A percentile compares a stretch with the other conserved stretches of the same genome.
phyloP scores from a whole-genome alignment of 2,888 invertebrate species.

The Elegia similella region DNA sequence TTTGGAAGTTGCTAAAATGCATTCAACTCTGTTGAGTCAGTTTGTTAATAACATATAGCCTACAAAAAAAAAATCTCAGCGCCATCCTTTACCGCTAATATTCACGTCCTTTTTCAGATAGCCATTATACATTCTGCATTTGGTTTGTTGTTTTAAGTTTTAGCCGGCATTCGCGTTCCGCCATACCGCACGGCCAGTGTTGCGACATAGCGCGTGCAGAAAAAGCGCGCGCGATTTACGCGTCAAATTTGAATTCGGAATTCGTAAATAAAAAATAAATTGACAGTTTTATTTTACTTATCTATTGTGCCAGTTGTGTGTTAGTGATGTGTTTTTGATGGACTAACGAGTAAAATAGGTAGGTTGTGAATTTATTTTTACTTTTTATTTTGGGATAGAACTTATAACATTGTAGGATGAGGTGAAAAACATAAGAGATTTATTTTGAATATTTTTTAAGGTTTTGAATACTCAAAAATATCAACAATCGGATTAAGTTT shows the following conservation, averaged over 20 bases:
- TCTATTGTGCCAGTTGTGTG: not conserved
- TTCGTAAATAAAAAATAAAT: constrained; percentile 1
- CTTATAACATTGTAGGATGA: too few species aligned
- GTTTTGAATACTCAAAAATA: too few species aligned
- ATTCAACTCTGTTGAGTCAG: not conserved
- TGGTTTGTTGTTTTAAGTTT: not conserved
- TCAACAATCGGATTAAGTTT: too few species aligned
- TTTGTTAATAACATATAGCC: not conserved
- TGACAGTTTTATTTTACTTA: not conserved
- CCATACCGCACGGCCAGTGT: constrained; percentile 5
- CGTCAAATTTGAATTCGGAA: not conserved
- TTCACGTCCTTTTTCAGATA: not conserved
- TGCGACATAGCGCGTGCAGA: constrained; percentile 8
- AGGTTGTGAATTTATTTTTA: not conserved
- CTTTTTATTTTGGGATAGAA: not conserved
- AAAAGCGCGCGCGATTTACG: constrained; percentile 2
- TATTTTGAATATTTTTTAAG: too few species aligned
- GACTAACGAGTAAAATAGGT: not conserved
- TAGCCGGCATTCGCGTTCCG: not conserved
- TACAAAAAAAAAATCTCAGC: not conserved
- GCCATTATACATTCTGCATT: not conserved
- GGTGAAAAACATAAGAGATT: too few species aligned
- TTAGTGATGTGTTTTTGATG: not conserved
- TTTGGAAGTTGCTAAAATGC: not conserved
- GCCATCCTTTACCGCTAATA: not conserved